These are phyloP conservation scores for Ectropis grisescens DNA, from an alignment of 1,140 invertebrate species.

Conservation along the genomic window DNA sequence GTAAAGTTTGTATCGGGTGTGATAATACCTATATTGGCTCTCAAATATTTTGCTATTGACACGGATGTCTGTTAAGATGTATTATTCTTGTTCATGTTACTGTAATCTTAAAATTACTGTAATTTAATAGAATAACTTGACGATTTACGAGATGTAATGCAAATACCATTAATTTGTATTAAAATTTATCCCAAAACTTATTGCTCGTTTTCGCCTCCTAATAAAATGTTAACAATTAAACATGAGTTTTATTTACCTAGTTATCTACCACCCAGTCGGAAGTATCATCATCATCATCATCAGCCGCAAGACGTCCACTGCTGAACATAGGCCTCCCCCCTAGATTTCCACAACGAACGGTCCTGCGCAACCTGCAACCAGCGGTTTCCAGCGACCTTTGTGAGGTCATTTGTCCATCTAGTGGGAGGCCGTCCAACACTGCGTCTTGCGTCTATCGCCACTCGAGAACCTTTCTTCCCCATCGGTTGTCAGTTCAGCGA, in stretches of 20 bases:
- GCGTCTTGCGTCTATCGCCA: too few relatives aligned
- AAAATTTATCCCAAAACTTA: conserved; percentile 61
- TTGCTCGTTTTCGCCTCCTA: conserved; percentile 68
- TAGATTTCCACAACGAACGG: not conserved
- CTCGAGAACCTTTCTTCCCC: too few relatives aligned
- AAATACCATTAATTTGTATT: conserved; percentile 63
- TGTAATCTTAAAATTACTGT: conserved; percentile 60
- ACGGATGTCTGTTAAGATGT: conserved; percentile 40
- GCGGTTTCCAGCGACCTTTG: too few relatives aligned
- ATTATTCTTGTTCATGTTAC: conserved; percentile 66
- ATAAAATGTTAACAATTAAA: conserved; percentile 68
- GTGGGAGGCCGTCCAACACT: too few relatives aligned
- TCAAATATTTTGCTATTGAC: conserved; percentile 24
- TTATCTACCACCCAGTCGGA: not conserved
- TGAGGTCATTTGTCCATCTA: too few relatives aligned
- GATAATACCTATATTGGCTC: conserved; percentile 4
- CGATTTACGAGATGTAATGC: conserved; percentile 59
- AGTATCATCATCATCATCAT: too few relatives aligned
- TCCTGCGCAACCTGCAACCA: too few relatives aligned
- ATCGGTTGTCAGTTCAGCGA: too few relatives aligned
- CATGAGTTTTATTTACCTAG: conserved; percentile 16
- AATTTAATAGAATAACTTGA: conserved; percentile 61
- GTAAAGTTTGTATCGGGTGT: not conserved
- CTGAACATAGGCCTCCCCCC: too few relatives aligned
- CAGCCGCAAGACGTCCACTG: too few relatives aligned